phyloP scores from a whole-genome alignment of 1,140 invertebrate species.

The Drosophila repletoides region DNA sequence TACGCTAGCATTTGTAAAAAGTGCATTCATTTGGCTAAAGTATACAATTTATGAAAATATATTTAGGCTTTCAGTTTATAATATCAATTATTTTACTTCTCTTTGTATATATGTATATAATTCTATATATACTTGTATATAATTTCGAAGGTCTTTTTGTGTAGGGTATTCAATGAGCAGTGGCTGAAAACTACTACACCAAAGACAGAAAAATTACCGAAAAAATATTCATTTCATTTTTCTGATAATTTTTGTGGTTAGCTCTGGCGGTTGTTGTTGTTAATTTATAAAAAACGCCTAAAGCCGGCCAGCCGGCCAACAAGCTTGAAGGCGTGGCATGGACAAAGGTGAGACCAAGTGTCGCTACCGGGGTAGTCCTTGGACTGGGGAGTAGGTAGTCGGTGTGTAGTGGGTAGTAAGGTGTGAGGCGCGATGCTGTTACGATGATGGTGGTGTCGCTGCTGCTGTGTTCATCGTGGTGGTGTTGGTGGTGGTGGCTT shows the following conservation, averaged over 20 bases:
- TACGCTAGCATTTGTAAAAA: conserved; percentile 2
- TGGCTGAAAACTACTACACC: neutral
- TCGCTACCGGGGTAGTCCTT: conserved; percentile 42
- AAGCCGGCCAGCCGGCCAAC: conserved; percentile 35
- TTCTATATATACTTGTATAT: neutral
- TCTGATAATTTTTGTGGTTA: conserved; percentile 66
- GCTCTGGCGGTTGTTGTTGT: conserved; percentile 55
- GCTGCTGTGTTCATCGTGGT: conserved; percentile 3
- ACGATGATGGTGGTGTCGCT: conserved; percentile 21
- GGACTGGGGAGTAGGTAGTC: neutral
- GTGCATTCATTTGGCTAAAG: too few relatives aligned
- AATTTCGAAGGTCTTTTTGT: too few relatives aligned
- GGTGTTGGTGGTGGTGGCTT: conserved; percentile 34
- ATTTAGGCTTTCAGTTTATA: too few relatives aligned
- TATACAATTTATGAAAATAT: too few relatives aligned
- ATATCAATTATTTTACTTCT: neutral
- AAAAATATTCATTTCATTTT: conserved; percentile 75
- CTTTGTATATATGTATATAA: neutral
- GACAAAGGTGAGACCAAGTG: conserved; percentile 70
- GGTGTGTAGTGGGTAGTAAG: neutral
- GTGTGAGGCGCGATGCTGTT: conserved; percentile 13
- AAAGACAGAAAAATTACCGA: conserved; percentile 48
- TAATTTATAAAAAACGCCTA: conserved; percentile 80
- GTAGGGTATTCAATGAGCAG: neutral
- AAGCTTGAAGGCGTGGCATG: neutral